These are phyloP conservation scores for Notospermus geniculatus DNA, from an alignment of 1,140 invertebrate species.

Conservation along the genomic window DNA sequence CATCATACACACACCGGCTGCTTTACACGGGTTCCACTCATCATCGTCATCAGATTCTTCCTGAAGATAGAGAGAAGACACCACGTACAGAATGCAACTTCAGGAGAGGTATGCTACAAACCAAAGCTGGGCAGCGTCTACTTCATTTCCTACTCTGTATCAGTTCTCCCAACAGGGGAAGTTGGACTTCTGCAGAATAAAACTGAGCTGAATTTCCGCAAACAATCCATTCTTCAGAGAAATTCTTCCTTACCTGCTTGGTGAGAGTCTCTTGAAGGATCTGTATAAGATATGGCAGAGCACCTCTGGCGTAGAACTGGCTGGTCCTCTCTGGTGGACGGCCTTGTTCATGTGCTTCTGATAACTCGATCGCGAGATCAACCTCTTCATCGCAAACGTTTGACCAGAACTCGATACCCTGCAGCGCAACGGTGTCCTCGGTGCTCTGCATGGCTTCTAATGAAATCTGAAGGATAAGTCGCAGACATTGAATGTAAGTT, in stretches of 20 bases:
- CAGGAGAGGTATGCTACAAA: too few species aligned
- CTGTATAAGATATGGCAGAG: constrained; percentile 91
- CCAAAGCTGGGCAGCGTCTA: too few species aligned
- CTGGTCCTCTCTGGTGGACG: constrained; percentile 85
- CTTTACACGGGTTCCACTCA: constrained; percentile 99
- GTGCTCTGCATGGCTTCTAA: constrained; percentile 98
- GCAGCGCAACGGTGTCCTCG: constrained; percentile 91
- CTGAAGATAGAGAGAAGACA: constrained; percentile 29
- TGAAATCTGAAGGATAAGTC: constrained; percentile 91
- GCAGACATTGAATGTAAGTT: constrained; percentile 14
- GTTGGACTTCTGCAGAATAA: too few species aligned
- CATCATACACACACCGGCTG: constrained; percentile 99
- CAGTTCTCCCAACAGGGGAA: too few species aligned
- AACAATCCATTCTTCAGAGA: too few species aligned
- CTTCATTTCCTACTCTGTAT: too few species aligned
- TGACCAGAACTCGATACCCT: constrained; percentile 99
- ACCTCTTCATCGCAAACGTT: constrained; percentile 99
- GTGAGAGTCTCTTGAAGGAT: constrained; percentile 91
- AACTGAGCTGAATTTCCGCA: too few species aligned
- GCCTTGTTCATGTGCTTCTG: constrained; percentile 88
- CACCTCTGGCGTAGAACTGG: constrained; percentile 90
- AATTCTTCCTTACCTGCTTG: constrained; percentile 68
- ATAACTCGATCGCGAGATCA: constrained; percentile 90
- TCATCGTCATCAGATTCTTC: constrained; percentile 78
- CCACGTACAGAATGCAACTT: not conserved